Evolutionary conservation across 1,140 invertebrate species (phyloP).

Genomic region (Heliconius congener): DNA sequence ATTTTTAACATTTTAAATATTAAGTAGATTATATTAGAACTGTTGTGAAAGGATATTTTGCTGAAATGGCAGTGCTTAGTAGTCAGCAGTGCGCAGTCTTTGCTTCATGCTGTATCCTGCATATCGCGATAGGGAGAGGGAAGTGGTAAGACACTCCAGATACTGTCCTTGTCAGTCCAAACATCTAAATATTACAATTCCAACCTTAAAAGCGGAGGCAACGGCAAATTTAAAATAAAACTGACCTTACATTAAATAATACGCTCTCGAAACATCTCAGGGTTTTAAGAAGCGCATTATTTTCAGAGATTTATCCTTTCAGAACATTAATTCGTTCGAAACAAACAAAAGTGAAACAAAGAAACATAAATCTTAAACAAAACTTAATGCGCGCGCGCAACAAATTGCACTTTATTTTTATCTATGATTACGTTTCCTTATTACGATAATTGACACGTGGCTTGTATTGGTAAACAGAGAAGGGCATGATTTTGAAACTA

Average conservation of each 20-base stretch:
- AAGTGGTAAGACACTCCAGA: too few species aligned
- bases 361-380: constrained; percentile 16
- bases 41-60: background rate
- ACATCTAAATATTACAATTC: background rate
- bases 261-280: background rate
- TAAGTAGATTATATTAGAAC: too few species aligned
- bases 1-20: too few species aligned
- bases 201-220: background rate
- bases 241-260: constrained; percentile 6
- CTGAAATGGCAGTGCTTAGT: background rate
- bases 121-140: too few species aligned
- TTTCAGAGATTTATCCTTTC: constrained; percentile 9
- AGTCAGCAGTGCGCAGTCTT: too few species aligned
- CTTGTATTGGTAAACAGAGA: background rate
- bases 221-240: constrained; percentile 2
- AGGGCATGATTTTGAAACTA: background rate
- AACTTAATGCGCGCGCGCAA: constrained; percentile 16
- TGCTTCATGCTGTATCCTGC: too few species aligned
- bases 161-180: background rate
- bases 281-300: background rate
- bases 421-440: constrained; percentile 15
- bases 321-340: background rate
- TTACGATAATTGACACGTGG: constrained; percentile 5
- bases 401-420: constrained; percentile 19
- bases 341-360: constrained; percentile 13